Percentiles rank a stretch among this genome's conserved stretches.
These are phyloP conservation scores for Tenrec ecaudatus DNA, from an alignment of 2,113 vertebrate genomes.

Conservation along the genomic window DNA sequence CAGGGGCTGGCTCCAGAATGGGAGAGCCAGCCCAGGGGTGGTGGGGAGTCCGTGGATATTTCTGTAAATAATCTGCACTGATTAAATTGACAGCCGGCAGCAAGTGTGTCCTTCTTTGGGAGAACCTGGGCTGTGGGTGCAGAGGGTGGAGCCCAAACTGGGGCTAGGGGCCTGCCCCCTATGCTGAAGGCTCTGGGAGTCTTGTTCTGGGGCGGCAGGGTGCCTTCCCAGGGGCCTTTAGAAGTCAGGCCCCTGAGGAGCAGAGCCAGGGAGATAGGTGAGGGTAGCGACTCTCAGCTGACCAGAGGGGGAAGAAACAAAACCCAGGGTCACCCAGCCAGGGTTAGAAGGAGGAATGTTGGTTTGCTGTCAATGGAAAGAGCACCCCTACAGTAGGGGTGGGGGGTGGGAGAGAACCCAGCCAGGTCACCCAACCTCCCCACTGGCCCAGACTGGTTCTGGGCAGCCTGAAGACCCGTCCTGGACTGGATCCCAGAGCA, in stretches of 20 bases:
- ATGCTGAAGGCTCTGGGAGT: not conserved
- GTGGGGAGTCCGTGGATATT: not conserved
- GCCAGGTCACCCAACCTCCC: not conserved
- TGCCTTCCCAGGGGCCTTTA: not conserved
- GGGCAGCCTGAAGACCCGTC: not conserved
- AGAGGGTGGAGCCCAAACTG: not conserved
- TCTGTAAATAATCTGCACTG: slow-evolving; percentile 80
- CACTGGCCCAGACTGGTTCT: not conserved
- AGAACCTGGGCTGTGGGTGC: not conserved
- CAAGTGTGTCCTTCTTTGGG: slow-evolving; percentile 8
- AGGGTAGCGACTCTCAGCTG: not conserved
- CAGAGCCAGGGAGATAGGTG: not conserved
- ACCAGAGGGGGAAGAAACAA: not conserved
- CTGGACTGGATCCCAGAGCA: not conserved
- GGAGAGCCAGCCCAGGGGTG: slow-evolving; percentile 34
- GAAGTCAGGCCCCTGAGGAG: not conserved
- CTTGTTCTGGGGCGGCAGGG: not conserved
- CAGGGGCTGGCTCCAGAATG: not conserved
- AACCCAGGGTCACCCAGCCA: not conserved
- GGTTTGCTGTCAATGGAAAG: not conserved
- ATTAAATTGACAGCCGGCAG: slow-evolving; percentile 71
- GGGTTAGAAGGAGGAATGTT: not conserved
- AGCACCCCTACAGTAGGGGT: fast-evolving
- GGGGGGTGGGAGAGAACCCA: not conserved
- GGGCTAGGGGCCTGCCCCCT: not conserved